phyloP scores from a whole-genome alignment of 2,113 vertebrate species.

The Stercorarius parasiticus region DNA sequence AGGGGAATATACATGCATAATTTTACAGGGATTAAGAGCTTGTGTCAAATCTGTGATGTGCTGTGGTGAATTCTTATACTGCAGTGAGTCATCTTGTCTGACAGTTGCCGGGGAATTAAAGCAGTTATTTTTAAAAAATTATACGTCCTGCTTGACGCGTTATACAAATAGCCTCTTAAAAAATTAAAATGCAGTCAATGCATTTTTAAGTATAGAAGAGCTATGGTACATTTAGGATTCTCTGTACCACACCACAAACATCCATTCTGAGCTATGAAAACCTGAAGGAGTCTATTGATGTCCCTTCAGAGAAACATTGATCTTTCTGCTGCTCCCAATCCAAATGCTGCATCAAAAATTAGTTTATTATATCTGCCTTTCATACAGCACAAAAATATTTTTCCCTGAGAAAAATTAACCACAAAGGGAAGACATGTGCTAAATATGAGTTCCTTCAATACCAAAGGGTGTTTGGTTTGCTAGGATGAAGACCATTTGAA shows the following conservation, averaged over 20 bases:
- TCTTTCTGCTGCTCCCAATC: not conserved
- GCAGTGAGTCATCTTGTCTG: constrained; percentile 58
- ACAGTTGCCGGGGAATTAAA: constrained; percentile 66
- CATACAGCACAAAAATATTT: not conserved
- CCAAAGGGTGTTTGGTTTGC: not conserved
- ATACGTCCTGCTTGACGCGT: constrained; percentile 56
- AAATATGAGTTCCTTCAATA: not conserved
- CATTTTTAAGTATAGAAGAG: constrained; percentile 54
- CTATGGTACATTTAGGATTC: constrained; percentile 46
- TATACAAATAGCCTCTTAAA: constrained; percentile 64
- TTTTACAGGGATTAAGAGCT: constrained; percentile 57
- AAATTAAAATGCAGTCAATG: constrained; percentile 50
- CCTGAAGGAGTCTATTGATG: constrained; percentile 18
- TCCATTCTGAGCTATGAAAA: constrained; percentile 35
- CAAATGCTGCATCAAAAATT: not conserved
- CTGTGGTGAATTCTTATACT: constrained; percentile 32
- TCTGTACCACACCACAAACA: not conserved
- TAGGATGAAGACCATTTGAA: not conserved
- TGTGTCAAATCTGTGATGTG: constrained; percentile 48
- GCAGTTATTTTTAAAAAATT: constrained; percentile 64
- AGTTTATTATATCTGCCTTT: not conserved
- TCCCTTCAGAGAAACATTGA: constrained; percentile 18
- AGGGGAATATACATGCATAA: constrained; percentile 48
- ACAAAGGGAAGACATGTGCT: not conserved
- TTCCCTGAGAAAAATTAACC: not conserved